phyloP scores from a whole-genome alignment of 1,140 invertebrate genomes.

The Drosophila mauritiana region DNA sequence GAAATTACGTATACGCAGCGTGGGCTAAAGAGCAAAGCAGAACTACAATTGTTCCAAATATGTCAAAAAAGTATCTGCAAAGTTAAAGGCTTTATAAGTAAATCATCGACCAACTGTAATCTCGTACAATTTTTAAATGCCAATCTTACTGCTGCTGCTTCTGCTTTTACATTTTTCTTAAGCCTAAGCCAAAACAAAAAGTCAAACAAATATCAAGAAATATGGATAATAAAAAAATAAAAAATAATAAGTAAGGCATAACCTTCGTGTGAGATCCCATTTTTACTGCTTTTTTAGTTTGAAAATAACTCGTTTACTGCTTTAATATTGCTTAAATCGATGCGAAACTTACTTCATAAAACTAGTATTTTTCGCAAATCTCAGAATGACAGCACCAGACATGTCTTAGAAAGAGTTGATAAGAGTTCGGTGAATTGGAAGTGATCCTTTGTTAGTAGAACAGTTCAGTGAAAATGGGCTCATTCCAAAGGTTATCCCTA shows the following conservation, averaged over 20 bases:
- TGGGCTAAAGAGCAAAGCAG: no score
- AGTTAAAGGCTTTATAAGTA: no score
- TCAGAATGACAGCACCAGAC: neutral
- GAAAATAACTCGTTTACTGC: neutral
- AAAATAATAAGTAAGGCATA: neutral
- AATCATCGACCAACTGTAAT: neutral
- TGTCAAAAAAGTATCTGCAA: no score
- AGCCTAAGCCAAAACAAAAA: neutral
- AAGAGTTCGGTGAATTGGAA: neutral
- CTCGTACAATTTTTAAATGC: neutral
- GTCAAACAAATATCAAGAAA: neutral
- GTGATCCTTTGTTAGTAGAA: neutral
- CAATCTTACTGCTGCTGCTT: neutral
- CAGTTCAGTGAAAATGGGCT: neutral
- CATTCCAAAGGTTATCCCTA: neutral
- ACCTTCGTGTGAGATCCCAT: neutral
- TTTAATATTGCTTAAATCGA: no score
- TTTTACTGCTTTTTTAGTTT: neutral
- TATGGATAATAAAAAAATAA: neutral
- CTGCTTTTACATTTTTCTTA: constrained; percentile 10
- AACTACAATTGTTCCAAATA: neutral
- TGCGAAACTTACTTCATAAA: neutral
- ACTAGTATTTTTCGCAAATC: no score
- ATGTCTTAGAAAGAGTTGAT: no score
- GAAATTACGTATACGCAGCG: no score